These are phyloP conservation scores for Rhabdophis nuchalis DNA, from an alignment of 2,797 vertebrate species.

Conservation along the genomic window DNA sequence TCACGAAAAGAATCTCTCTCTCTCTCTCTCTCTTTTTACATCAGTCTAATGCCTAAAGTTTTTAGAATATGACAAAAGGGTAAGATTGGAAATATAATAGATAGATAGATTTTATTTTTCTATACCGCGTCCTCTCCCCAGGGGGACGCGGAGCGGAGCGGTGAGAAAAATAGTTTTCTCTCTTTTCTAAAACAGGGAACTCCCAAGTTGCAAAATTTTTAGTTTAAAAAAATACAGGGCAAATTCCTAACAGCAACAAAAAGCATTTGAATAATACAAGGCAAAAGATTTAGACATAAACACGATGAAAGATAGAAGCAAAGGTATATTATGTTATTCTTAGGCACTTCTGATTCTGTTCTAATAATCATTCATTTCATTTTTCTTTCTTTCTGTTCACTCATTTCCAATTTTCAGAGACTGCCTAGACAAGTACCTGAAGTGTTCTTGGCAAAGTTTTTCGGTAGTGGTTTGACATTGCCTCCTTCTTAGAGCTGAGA, in stretches of 20 bases:
- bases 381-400: neutral
- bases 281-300: neutral
- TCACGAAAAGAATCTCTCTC: conserved; percentile 12
- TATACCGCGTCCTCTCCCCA: too few species aligned
- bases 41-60: conserved; percentile 11
- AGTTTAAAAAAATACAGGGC: neutral
- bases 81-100: conserved; percentile 7
- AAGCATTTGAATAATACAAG: neutral
- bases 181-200: neutral
- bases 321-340: neutral
- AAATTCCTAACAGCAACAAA: neutral
- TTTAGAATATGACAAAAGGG: conserved; percentile 1
- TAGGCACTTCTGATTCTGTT: neutral
- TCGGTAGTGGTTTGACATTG: neutral
- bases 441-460: neutral
- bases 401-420: neutral
- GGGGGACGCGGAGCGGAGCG: too few species aligned
- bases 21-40: neutral
- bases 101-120: too few species aligned
- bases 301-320: neutral
- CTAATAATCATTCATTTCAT: neutral
- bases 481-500: neutral
- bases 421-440: neutral
- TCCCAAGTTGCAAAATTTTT: neutral
- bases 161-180: too few species aligned